Percentiles rank a stretch among this genome's conserved stretches.
Evolutionary conservation across 2,113 vertebrate species (phyloP).

Genomic region (Plecturocebus donacophilus): DNA sequence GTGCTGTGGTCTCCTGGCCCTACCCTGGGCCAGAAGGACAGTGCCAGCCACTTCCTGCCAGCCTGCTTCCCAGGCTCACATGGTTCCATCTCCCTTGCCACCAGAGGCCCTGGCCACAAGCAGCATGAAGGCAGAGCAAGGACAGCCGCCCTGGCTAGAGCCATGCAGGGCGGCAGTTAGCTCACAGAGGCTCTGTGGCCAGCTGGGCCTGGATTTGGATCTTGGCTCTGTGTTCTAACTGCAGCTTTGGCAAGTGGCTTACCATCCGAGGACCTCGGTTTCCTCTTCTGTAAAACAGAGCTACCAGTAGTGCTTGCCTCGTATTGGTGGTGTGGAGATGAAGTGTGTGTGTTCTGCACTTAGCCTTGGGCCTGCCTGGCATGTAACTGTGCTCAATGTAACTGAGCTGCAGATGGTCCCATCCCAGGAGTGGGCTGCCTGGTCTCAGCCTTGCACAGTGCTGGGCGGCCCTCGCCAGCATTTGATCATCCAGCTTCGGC

Average conservation of each 20-base stretch:
- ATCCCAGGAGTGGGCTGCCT: neutral
- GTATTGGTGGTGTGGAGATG: too few species aligned
- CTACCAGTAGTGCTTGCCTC: neutral
- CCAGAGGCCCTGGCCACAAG: neutral
- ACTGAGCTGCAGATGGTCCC: neutral
- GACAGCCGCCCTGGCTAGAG: fast-evolving
- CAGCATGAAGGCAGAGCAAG: neutral
- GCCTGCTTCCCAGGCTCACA: neutral
- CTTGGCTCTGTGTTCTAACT: neutral
- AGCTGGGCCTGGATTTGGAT: neutral
- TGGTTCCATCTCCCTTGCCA: neutral
- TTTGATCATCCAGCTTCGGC: neutral
- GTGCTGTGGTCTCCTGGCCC: neutral
- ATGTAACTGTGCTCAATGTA: fast-evolving
- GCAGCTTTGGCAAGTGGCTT: neutral
- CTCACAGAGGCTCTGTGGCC: neutral
- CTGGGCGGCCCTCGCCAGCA: fast-evolving
- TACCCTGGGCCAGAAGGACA: neutral
- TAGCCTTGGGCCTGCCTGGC: neutral
- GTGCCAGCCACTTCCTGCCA: neutral
- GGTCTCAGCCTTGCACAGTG: neutral
- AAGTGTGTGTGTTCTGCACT: neutral
- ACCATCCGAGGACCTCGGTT: neutral
- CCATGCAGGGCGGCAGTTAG: neutral
- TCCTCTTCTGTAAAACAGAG: neutral